Conservation (phyloP, 2,888 invertebrate species). For the Thera britannica region DNA sequence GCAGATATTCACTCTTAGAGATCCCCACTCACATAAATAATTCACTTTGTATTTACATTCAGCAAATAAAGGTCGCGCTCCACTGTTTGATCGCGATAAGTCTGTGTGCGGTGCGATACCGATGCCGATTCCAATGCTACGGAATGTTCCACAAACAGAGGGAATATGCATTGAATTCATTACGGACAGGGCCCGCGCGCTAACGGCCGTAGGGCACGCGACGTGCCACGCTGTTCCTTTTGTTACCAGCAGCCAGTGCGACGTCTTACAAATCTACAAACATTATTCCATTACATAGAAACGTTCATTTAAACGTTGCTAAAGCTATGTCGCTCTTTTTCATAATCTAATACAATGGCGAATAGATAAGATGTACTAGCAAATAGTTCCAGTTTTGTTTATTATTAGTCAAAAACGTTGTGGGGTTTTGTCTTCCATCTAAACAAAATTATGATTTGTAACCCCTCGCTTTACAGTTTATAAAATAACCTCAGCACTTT, state of each 20-base stretch:
- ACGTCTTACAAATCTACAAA: background rate
- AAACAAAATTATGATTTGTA: background rate
- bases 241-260: background rate
- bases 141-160: slow-evolving; percentile 2
- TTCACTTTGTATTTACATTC: slow-evolving; percentile 9
- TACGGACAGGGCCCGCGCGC: slow-evolving; percentile 3
- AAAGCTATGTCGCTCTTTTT: too few species aligned
- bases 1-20: slow-evolving; percentile 4
- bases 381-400: too few species aligned
- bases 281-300: background rate
- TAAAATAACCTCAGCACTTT: background rate
- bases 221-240: background rate
- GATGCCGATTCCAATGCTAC: background rate
- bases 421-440: too few species aligned
- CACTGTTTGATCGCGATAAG: slow-evolving; percentile 15
- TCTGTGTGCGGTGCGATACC: background rate
- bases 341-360: too few species aligned
- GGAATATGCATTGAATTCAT: slow-evolving; percentile 3
- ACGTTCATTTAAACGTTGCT: too few species aligned
- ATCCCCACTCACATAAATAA: background rate
- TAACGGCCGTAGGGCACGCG: slow-evolving; percentile 5
- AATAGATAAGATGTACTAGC: too few species aligned
- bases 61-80: slow-evolving; percentile 15
- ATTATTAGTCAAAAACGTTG: too few species aligned
- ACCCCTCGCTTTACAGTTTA: background rate